These are phyloP conservation scores for Gila robusta DNA, from an alignment of 2,797 vertebrate genomes.

Conservation along the genomic window DNA sequence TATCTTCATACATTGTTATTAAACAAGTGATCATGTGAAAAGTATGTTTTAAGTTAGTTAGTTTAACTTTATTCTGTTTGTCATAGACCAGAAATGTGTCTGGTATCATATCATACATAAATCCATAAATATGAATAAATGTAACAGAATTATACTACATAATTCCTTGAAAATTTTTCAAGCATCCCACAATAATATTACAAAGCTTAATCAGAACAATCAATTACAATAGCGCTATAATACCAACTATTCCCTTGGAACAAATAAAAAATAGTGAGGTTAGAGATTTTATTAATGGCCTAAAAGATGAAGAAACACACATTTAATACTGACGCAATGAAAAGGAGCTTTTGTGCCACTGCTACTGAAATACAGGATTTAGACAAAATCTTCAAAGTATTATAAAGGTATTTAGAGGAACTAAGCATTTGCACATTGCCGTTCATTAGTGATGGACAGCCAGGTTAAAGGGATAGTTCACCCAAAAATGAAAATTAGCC, in stretches of 20 bases:
- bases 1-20: no score
- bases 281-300: not conserved
- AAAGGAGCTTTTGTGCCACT: slow-evolving; percentile 45
- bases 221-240: not conserved
- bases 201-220: not conserved
- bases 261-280: not conserved
- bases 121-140: no score
- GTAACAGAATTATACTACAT: no score
- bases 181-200: no score
- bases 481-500: no score
- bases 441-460: not conserved
- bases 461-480: no score
- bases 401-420: not conserved
- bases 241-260: not conserved
- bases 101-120: no score
- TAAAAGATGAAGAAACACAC: not conserved
- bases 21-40: no score
- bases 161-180: no score
- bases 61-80: no score
- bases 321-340: slow-evolving; percentile 8
- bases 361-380: slow-evolving; percentile 41
- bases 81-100: no score
- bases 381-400: slow-evolving; percentile 45
- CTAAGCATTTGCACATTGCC: not conserved
- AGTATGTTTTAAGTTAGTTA: no score